Evolutionary conservation across 2,888 invertebrate genomes (phyloP).

Genomic region (Drosophila mercatorum): DNA sequence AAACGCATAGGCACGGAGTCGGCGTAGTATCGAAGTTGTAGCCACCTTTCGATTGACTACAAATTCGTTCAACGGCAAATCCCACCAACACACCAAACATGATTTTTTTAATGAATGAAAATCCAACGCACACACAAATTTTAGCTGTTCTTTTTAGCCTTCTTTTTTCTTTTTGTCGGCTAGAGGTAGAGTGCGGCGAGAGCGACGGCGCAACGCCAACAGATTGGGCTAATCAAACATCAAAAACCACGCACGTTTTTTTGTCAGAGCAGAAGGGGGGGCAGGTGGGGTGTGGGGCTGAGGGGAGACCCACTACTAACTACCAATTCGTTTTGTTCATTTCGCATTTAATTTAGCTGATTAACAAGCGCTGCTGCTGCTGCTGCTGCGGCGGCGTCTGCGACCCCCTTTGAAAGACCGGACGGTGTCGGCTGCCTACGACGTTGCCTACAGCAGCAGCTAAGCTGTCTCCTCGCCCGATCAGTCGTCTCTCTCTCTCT

Average conservation of each 20-base stretch:
- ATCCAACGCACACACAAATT: conserved; percentile 42
- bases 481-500: neutral
- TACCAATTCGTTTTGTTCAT: conserved; percentile 78
- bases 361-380: conserved; percentile 63
- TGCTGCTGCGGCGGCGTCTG: conserved; percentile 6
- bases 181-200: neutral
- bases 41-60: conserved; percentile 37
- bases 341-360: conserved; percentile 81
- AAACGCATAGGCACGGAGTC: neutral
- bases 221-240: conserved; percentile 63
- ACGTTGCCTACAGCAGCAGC: conserved; percentile 7
- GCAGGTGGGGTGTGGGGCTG: neutral
- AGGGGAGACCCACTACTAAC: conserved; percentile 49
- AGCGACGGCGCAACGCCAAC: conserved; percentile 2
- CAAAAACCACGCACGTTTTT: conserved; percentile 65
- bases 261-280: neutral
- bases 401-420: conserved; percentile 9
- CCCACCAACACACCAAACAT: conserved; percentile 32
- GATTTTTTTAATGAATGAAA: conserved; percentile 69
- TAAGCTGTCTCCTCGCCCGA: neutral
- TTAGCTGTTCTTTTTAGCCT: conserved; percentile 39
- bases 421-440: conserved; percentile 13
- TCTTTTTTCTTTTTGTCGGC: conserved; percentile 3
- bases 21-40: conserved; percentile 23
- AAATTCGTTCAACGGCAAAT: conserved; percentile 58